Conservation (phyloP, 2,113 vertebrate species). For the Procavia capensis region DNA sequence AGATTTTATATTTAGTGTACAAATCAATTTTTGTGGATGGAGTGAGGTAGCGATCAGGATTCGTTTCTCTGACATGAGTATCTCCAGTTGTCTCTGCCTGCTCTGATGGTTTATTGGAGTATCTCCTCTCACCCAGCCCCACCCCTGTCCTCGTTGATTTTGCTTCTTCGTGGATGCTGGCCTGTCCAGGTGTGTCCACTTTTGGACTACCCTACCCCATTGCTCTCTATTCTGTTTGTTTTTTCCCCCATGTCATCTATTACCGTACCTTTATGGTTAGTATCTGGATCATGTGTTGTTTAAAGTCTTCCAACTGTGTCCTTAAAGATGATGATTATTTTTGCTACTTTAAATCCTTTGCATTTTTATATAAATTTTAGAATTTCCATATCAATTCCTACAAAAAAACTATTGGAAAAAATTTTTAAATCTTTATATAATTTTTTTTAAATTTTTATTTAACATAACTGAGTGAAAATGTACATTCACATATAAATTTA, state of each 20-base stretch:
- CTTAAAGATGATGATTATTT: neutral
- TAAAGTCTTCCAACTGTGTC: neutral
- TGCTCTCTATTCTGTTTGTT: neutral
- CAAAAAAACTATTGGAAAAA: neutral
- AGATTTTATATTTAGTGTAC: neutral
- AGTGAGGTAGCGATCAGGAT: too few species aligned
- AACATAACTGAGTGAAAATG: too few species aligned
- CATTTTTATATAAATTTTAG: neutral
- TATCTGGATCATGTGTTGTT: neutral
- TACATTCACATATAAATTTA: too few species aligned
- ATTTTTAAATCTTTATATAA: neutral
- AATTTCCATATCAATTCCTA: neutral
- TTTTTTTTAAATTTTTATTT: too few species aligned
- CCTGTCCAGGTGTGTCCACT: neutral
- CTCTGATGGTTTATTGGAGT: neutral
- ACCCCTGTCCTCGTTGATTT: neutral
- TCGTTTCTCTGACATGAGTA: rapidly evolving
- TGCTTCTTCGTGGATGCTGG: neutral
- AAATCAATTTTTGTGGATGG: neutral
- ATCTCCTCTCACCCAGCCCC: neutral
- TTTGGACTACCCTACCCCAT: neutral
- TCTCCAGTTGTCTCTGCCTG: neutral
- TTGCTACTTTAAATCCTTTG: neutral
- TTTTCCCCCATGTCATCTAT: too few species aligned
- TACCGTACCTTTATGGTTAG: neutral